phyloP scores from a whole-genome alignment of 2,797 vertebrate species.

The Bufotes viridis region DNA sequence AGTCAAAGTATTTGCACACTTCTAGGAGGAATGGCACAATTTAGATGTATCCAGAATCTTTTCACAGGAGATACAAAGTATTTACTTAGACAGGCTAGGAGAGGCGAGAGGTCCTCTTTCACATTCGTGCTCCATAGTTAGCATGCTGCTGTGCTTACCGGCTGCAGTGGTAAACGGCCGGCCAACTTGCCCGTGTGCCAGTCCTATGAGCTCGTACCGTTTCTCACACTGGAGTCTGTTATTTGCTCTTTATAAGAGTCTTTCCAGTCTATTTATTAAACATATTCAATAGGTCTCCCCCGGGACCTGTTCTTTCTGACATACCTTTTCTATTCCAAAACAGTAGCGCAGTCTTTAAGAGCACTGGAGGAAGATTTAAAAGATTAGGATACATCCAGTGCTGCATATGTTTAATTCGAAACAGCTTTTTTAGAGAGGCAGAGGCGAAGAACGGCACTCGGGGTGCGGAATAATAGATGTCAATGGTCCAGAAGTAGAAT shows the following conservation, averaged over 20 bases:
- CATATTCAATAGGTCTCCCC: constrained; percentile 51
- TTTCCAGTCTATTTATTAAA: constrained; percentile 56
- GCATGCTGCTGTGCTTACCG: constrained; percentile 54
- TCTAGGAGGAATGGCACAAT: too few species aligned
- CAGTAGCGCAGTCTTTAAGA: constrained; percentile 60
- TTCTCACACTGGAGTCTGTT: constrained; percentile 40
- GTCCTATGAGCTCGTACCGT: neutral
- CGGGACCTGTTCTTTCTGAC: constrained; percentile 61
- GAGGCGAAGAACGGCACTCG: neutral
- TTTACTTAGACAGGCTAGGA: too few species aligned
- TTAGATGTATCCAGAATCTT: too few species aligned
- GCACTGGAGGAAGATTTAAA: constrained; percentile 66
- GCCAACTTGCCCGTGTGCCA: neutral
- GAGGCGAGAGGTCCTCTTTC: too few species aligned
- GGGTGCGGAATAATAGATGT: constrained; percentile 5
- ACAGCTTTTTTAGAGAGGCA: constrained; percentile 19
- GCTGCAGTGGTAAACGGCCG: neutral
- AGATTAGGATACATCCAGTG: constrained; percentile 65
- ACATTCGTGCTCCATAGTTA: constrained; percentile 2
- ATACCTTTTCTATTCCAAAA: constrained; percentile 63
- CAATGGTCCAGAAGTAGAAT: neutral
- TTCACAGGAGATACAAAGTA: too few species aligned
- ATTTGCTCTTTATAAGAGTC: constrained; percentile 53
- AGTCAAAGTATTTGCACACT: too few species aligned
- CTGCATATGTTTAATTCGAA: constrained; percentile 50